Evolutionary conservation across 2,888 invertebrate species (phyloP).

Genomic region (Limnephilus auricula): DNA sequence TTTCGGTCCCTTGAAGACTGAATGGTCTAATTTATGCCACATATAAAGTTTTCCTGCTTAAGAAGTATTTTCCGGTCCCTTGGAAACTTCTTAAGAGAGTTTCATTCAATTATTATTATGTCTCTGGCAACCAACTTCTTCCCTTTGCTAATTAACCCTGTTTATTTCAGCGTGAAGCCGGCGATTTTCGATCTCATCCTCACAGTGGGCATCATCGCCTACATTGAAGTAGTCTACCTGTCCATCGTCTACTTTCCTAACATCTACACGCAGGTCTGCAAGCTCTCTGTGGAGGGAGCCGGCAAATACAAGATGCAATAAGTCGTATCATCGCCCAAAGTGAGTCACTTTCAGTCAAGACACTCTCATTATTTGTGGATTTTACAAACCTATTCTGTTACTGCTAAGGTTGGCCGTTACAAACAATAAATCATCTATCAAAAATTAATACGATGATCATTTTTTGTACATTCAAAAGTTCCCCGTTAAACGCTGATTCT

Average conservation of each 20-base stretch:
- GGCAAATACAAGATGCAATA: slow-evolving; percentile 63
- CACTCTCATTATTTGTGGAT: neutral
- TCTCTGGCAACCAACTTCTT: no score
- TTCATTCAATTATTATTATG: no score
- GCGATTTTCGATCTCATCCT: slow-evolving; percentile 98
- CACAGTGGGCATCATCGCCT: slow-evolving; percentile 89
- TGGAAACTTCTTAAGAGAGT: no score
- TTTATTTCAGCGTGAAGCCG: slow-evolving; percentile 91
- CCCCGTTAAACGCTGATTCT: no score
- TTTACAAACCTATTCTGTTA: neutral
- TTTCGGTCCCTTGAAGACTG: no score
- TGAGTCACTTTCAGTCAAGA: slow-evolving; percentile 24
- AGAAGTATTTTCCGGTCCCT: no score
- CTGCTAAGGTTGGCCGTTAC: no score
- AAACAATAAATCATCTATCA: no score
- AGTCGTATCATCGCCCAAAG: neutral
- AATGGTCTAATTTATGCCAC: no score
- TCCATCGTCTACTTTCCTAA: slow-evolving; percentile 84
- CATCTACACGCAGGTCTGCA: slow-evolving; percentile 81
- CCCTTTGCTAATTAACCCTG: neutral
- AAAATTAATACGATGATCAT: neutral
- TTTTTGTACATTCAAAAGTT: neutral
- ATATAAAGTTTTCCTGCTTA: no score
- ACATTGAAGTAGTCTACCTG: slow-evolving; percentile 91
- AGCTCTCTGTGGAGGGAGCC: slow-evolving; percentile 74